These are phyloP conservation scores for Pammene fasciana DNA, from an alignment of 2,888 invertebrate species.

Conservation along the genomic window DNA sequence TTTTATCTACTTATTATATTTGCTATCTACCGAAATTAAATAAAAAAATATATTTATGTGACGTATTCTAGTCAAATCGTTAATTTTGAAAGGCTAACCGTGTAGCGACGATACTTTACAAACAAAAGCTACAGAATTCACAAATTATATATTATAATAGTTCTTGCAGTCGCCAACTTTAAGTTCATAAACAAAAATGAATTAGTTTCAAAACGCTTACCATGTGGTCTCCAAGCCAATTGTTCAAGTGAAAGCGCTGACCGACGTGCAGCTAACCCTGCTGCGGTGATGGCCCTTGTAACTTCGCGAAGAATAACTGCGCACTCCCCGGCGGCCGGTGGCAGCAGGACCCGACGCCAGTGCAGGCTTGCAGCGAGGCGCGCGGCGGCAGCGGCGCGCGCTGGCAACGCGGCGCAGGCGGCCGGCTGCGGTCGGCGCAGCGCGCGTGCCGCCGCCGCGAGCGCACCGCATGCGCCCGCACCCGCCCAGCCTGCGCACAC, in stretches of 20 bases:
- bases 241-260: conserved; percentile 40
- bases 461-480: conserved; percentile 53
- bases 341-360: conserved; percentile 31
- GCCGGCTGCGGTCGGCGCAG: conserved; percentile 48
- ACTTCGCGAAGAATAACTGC: conserved; percentile 25
- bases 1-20: no score
- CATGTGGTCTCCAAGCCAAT: conserved; percentile 51
- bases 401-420: conserved; percentile 49
- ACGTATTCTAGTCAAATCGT: no score
- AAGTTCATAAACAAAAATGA: not conserved
- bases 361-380: conserved; percentile 48
- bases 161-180: no score
- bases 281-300: conserved; percentile 28
- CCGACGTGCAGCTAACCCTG: conserved; percentile 46
- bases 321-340: conserved; percentile 38
- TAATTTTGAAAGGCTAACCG: no score
- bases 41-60: no score
- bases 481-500: conserved; percentile 55
- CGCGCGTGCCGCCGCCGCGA: conserved; percentile 53
- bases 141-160: no score
- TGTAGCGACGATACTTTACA: no score
- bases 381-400: conserved; percentile 53
- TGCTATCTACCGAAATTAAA: no score
- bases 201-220: conserved; percentile 46
- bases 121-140: no score